Percentiles rank a stretch among this genome's conserved stretches.
These are phyloP conservation scores for Carassius auratus DNA, from an alignment of 2,113 vertebrate genomes.

Conservation along the genomic window DNA sequence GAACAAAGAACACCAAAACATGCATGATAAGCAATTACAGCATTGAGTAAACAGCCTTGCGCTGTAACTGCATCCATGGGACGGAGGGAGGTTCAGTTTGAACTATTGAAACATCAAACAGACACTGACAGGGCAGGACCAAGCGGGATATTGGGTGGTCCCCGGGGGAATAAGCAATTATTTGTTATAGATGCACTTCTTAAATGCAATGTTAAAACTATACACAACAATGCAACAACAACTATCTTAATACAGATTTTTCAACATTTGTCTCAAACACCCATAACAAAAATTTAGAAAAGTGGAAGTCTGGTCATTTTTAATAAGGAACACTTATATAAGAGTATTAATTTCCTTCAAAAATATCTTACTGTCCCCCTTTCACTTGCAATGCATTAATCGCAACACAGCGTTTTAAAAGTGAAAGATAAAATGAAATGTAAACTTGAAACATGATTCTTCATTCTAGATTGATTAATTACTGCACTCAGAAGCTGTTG, in stretches of 20 bases:
- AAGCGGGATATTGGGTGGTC: conserved; percentile 25
- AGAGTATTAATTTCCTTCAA: background rate
- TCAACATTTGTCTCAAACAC: background rate
- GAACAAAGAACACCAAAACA: conserved; percentile 25
- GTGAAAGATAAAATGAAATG: background rate
- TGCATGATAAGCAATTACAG: background rate
- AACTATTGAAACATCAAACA: conserved; percentile 24
- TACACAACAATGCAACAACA: background rate
- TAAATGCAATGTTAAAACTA: background rate
- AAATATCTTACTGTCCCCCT: background rate
- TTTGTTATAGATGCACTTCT: conserved; percentile 32
- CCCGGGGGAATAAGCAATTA: conserved; percentile 40
- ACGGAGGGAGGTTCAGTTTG: conserved; percentile 11
- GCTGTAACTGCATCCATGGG: conserved; percentile 4
- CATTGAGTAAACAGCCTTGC: conserved; percentile 9
- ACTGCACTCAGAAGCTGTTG: conserved; percentile 12
- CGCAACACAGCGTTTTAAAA: background rate
- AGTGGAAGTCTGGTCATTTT: background rate
- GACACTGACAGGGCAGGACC: conserved; percentile 4
- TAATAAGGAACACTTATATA: background rate
- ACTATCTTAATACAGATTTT: background rate
- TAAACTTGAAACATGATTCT: background rate
- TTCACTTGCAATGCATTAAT: background rate
- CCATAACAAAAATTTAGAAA: background rate
- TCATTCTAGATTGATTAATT: conserved; percentile 7